Conservation (phyloP, 1,140 invertebrate species). For the Drosophila eugracilis region DNA sequence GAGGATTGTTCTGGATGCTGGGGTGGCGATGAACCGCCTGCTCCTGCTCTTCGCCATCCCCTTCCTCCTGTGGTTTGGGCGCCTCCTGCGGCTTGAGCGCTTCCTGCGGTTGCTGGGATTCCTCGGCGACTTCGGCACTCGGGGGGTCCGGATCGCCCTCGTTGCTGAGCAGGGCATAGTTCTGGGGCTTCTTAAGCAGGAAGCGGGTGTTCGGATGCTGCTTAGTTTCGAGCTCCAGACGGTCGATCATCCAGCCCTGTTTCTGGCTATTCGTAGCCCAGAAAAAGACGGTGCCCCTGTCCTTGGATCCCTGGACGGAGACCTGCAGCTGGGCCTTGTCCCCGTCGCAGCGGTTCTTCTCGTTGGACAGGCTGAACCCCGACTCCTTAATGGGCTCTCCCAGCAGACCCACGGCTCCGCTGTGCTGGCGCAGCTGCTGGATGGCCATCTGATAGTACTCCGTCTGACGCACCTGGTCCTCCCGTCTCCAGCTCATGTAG, state of each 20-base stretch:
- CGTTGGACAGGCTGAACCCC: slow-evolving; percentile 86
- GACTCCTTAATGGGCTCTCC: slow-evolving; percentile 88
- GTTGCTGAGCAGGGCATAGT: neutral
- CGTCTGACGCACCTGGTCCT: slow-evolving; percentile 83
- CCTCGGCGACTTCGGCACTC: neutral
- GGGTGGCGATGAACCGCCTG: neutral
- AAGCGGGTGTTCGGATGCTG: slow-evolving; percentile 65
- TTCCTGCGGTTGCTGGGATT: neutral
- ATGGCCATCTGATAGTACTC: slow-evolving; percentile 87
- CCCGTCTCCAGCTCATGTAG: slow-evolving; percentile 81
- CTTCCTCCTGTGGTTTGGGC: neutral
- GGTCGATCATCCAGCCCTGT: slow-evolving; percentile 60
- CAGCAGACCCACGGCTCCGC: slow-evolving; percentile 86
- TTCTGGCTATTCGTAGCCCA: slow-evolving; percentile 56
- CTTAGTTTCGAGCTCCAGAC: slow-evolving; percentile 63
- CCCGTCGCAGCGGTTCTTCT: slow-evolving; percentile 86
- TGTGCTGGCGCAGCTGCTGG: slow-evolving; percentile 85
- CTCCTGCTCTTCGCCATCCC: neutral
- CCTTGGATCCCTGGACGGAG: slow-evolving; percentile 83
- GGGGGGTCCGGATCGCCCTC: neutral
- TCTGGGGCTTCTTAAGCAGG: slow-evolving; percentile 50
- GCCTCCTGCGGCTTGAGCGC: neutral
- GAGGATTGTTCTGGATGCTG: slow-evolving; percentile 13
- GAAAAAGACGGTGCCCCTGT: slow-evolving; percentile 79
- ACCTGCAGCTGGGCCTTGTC: slow-evolving; percentile 86